Evolutionary conservation across 2,797 vertebrate genomes (phyloP), one percentile per base, ranked within the genome.

Genomic region (Garrulus glandarius): DNA sequence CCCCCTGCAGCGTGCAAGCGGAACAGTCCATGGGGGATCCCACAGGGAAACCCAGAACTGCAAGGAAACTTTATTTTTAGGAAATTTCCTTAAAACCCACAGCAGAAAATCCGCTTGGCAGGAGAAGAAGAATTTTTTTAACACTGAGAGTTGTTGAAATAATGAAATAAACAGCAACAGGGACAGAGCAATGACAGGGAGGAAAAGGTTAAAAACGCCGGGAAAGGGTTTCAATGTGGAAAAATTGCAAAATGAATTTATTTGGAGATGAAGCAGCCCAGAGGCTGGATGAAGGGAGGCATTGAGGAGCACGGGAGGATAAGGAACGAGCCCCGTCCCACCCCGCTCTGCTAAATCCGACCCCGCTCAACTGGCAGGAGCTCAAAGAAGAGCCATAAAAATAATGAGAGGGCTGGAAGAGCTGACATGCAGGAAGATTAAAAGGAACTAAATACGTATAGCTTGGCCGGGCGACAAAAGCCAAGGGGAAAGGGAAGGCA

Each of bases 381-480:
- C 93, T 91, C 84, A 94, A 83, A 95, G 89, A 84, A 52, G 77
- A 92, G 87, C 92, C 94, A 95, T 88, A 84, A 92, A 94, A 93
- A 84, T 93, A 93, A 95, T 67, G 91, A 94, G 94, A 82, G 68
- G 47, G 92, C 88, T 96, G 89, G 89, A 93, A 91, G 88, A 94
- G 94, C 80, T 89, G 91, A 92, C 94, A 94, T 5, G 67, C 59
- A 92, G 80, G 30, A 55, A 91, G 94, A 95, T 89, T 75, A 89
- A 85, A 96, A 82, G 78, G 84, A 91, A 64, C 89, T 24, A 34
- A 91, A 89, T 47, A 92, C 70, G 50, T 72, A 89, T 15, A 77
- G 87, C 56, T 76, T 55, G 90, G 92, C 89, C 11, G 10, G 8
- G 47, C 1, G 13, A 90, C 53, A 89, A 78, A 39, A 82, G 76